Evolutionary conservation across 2,797 vertebrate species (phyloP), one percentile per base, ranked within the genome.

Genomic region (Myoxocephalus aenaeus): DNA sequence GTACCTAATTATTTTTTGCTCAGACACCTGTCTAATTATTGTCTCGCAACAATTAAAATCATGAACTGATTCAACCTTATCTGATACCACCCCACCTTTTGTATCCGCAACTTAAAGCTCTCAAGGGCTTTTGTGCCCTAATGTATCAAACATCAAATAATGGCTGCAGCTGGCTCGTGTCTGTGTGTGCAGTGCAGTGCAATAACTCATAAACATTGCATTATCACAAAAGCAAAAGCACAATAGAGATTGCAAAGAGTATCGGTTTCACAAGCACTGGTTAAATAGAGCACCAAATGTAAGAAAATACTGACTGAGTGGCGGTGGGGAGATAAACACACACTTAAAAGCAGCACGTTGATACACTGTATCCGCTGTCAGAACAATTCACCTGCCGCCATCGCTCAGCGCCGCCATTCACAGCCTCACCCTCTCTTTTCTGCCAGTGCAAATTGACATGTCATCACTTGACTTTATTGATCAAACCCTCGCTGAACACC

Each of bases 361-460:
- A 94, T 95, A 94, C 94, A 94, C 91, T 94, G 94, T 95, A 94
- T 94, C 94, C 92, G 84, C 91, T 71, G 68, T 76, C 48, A 5
- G 87, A 90, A 93, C 92, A 93, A 94, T 94, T 96, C 97, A 98
- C 97, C 97, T 97, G 97, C 96, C 88, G 92, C 92, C 93, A 75
- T 95, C 96, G 96, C 95, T 97, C 96, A 97, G 84, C 93, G 72
- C 84, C n/a, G 22, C 90, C 94, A 96, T 96, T 96, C 93, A 92
- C 3, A 1, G 51, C 65, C 71, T 64, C 75, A 48, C 86, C 90
- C 62, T 90, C 82, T 87, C 93, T 92, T 81, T 93, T 93, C 82
- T 91, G 80, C 79, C 69, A 3, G 61, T 79, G 90, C 90, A 69
- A 94, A 92, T 94, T 84, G 86, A 90, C 88, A 76, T 96, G 96